A percentile compares a stretch with the other conserved stretches of the same genome.
These are phyloP conservation scores for Gavialis gangeticus DNA, from an alignment of 2,113 vertebrate genomes.

Conservation along the genomic window DNA sequence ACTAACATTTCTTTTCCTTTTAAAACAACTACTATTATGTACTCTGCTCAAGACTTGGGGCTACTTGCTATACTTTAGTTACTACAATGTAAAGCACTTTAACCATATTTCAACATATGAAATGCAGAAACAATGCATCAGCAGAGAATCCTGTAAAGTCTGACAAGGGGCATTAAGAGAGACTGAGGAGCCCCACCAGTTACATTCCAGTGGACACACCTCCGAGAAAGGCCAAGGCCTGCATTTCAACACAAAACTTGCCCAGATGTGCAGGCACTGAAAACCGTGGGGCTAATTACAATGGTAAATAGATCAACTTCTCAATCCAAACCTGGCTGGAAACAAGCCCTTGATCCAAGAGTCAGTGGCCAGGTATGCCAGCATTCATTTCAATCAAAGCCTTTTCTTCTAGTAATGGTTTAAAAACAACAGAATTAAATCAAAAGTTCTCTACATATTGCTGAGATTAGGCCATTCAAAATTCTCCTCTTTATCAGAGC, in stretches of 20 bases:
- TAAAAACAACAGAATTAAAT: no score
- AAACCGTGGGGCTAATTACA: no score
- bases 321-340: neutral
- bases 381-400: neutral
- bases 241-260: no score
- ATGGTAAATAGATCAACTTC: neutral
- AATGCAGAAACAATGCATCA: neutral
- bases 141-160: no score
- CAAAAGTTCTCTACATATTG: no score
- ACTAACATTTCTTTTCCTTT: neutral
- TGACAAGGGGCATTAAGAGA: neutral
- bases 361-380: neutral
- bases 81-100: neutral
- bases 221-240: no score
- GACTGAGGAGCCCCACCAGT: neutral
- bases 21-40: neutral
- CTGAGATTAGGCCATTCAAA: no score
- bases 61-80: neutral
- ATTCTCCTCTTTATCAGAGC: no score
- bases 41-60: neutral
- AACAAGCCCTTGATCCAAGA: neutral
- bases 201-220: no score
- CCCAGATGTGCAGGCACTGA: no score
- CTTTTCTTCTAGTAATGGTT: neutral
- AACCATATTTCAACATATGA: neutral